These are phyloP conservation scores for Intellagama lesueurii DNA, from an alignment of 2,797 vertebrate genomes.

Conservation along the genomic window DNA sequence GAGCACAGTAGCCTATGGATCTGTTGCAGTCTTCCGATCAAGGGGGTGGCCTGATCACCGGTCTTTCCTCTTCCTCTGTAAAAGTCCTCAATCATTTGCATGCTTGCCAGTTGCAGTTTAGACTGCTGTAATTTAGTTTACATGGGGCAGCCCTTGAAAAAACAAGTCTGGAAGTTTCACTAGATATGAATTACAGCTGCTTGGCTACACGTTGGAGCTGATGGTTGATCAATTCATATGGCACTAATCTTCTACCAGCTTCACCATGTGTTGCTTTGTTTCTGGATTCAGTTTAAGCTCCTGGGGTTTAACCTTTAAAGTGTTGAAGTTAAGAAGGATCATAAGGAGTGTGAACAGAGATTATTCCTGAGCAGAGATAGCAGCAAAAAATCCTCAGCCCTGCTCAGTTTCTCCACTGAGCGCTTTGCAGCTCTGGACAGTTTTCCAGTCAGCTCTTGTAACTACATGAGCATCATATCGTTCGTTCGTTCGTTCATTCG, in stretches of 20 bases:
- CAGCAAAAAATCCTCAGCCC: neutral
- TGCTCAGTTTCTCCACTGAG: neutral
- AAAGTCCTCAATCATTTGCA: neutral
- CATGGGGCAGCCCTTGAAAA: neutral
- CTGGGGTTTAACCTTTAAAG: neutral
- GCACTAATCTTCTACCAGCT: neutral
- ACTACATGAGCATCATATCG: no score
- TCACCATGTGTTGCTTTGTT: neutral
- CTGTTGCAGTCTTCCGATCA: no score
- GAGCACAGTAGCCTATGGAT: no score
- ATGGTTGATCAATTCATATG: neutral
- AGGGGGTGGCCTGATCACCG: no score
- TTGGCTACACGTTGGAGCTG: neutral
- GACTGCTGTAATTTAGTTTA: neutral
- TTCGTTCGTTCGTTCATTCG: no score
- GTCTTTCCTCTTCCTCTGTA: neutral
- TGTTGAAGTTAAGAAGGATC: neutral
- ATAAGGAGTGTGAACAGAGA: neutral
- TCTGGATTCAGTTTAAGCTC: neutral
- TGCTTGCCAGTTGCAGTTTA: neutral
- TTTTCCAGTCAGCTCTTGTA: no score
- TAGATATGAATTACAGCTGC: neutral
- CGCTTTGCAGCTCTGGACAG: no score
- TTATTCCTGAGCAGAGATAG: neutral
- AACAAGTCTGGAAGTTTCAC: neutral